Base-by-base conservation (phyloP, 1,140 invertebrate species). In the Nasonia giraulti region DNA sequence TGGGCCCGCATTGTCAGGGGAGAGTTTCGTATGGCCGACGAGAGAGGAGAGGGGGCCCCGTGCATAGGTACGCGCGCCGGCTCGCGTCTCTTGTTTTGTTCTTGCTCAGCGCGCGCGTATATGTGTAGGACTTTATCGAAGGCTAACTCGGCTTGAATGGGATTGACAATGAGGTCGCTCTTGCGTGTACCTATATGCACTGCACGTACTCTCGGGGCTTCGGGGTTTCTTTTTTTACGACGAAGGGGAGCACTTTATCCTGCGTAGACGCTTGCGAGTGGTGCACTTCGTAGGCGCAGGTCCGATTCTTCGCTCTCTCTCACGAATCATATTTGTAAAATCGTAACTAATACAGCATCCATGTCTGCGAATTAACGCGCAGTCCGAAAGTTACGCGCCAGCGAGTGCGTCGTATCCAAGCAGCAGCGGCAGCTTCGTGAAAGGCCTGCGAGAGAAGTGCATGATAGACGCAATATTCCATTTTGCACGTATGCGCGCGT, bases 141-240 rank as follows among this genome's bases (percentile, higher is more conserved):
- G 55, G 20, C 55, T 62, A 62, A 20, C 55, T 62, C 55, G 55
- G 55, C 17, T 62, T 62, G 50, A 55, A 8, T n/a, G n/a, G 10
- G 44, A 73, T 73, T 12, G 44, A 81, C 68, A 80, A 80, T 50
- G 68, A 81, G 37, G 33, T 44, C 78, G 6, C 44, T 47, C 37
- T 12, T 69, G 78, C 78, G 17, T 80, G 68, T 69, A 69, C 17
- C 27, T 23, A 31, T 74, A 74, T 31, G 71, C 33, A 37, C 33
- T 37, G 71, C 71, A 37, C 71, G 27, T 33, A 17, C 68, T 55
- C 50, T 55, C 50, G 14, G 66, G 66, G n/a, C 23, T 69, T n/a
- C 66, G 23, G 1, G 27, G 27, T 27, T 23, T n/a, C 14, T 66
- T n/a, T 66, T 66, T 17, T 8, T 17, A 12, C n/a, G n/a, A 27